These are phyloP conservation scores for Polia nebulosa DNA, from an alignment of 2,888 invertebrate species.

Conservation along the genomic window DNA sequence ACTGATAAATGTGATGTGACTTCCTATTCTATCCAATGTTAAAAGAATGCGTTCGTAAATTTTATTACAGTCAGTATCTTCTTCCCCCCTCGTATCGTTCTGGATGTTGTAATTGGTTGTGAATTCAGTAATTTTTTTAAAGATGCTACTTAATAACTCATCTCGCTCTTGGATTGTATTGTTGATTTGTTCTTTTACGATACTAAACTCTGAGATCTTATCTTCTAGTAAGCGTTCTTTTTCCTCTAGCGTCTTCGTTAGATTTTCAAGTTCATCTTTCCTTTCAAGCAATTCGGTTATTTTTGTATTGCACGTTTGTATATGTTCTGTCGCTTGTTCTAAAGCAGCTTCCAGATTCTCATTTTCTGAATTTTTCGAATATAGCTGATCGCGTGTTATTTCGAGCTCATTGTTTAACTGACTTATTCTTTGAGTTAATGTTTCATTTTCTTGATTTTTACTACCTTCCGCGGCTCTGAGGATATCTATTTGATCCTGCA, in stretches of 20 bases:
- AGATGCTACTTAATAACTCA: slow-evolving; percentile 69
- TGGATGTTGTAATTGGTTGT: slow-evolving; percentile 66
- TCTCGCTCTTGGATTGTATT: slow-evolving; percentile 62
- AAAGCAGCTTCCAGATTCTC: slow-evolving; percentile 42
- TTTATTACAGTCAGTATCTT: slow-evolving; percentile 52
- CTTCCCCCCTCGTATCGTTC: slow-evolving; percentile 54
- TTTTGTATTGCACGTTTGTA: slow-evolving; percentile 43
- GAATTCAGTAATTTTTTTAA: slow-evolving; percentile 66
- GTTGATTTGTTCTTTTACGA: slow-evolving; percentile 52
- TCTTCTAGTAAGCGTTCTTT: slow-evolving; percentile 63
- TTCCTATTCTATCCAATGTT: slow-evolving; percentile 73
- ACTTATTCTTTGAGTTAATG: slow-evolving; percentile 41
- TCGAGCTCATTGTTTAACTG: slow-evolving; percentile 48
- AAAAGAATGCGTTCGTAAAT: slow-evolving; percentile 69
- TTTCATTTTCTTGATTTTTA: slow-evolving; percentile 42
- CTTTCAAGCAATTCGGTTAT: slow-evolving; percentile 58
- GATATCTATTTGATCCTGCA: slow-evolving; percentile 58
- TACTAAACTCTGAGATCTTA: slow-evolving; percentile 60
- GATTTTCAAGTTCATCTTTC: slow-evolving; percentile 54
- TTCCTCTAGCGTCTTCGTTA: slow-evolving; percentile 53
- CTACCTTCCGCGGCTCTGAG: slow-evolving; percentile 45
- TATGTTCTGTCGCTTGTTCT: slow-evolving; percentile 28
- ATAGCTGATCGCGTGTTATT: slow-evolving; percentile 52
- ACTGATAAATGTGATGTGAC: slow-evolving; percentile 65
- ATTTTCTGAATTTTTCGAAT: slow-evolving; percentile 37